These are phyloP conservation scores for Protomyctophum bolini DNA, from an alignment of 2,113 vertebrate genomes.

Conservation along the genomic window DNA sequence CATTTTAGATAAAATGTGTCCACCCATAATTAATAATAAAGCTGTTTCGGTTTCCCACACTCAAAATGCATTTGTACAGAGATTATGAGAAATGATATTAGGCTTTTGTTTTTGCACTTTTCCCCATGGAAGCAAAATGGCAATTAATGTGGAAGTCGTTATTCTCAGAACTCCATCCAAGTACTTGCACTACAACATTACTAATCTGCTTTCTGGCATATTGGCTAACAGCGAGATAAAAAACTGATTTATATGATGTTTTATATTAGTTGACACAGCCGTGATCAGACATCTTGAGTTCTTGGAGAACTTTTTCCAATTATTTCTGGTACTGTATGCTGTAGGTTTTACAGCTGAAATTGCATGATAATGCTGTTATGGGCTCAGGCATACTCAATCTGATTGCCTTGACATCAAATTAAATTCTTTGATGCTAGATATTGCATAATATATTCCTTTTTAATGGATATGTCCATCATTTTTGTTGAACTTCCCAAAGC, in stretches of 20 bases:
- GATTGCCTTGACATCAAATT: slow-evolving; percentile 57
- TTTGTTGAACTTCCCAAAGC: slow-evolving; percentile 48
- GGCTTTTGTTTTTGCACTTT: slow-evolving; percentile 33
- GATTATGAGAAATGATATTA: slow-evolving; percentile 19
- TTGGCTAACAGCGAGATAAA: slow-evolving; percentile 53
- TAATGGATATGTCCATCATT: slow-evolving; percentile 75
- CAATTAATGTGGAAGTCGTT: slow-evolving; percentile 49
- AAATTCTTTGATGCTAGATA: slow-evolving; percentile 57
- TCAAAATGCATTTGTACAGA: slow-evolving; percentile 20
- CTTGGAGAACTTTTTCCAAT: slow-evolving; percentile 69
- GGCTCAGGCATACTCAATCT: slow-evolving; percentile 55
- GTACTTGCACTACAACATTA: slow-evolving; percentile 40
- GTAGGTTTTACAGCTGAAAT: slow-evolving; percentile 51
- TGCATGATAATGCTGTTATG: slow-evolving; percentile 51
- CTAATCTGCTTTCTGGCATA: slow-evolving; percentile 60
- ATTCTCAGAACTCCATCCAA: slow-evolving; percentile 33
- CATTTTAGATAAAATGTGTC: slow-evolving; percentile 39
- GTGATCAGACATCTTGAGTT: slow-evolving; percentile 60
- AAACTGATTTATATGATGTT: slow-evolving; percentile 53
- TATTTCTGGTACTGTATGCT: slow-evolving; percentile 48
- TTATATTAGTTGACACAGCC: slow-evolving; percentile 64
- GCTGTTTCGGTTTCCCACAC: slow-evolving; percentile 9
- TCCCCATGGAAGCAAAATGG: slow-evolving; percentile 41
- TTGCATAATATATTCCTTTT: slow-evolving; percentile 58
- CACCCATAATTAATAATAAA: slow-evolving; percentile 39